Evolutionary conservation across 2,888 invertebrate genomes (phyloP).

Genomic region (Lutraria lutraria): DNA sequence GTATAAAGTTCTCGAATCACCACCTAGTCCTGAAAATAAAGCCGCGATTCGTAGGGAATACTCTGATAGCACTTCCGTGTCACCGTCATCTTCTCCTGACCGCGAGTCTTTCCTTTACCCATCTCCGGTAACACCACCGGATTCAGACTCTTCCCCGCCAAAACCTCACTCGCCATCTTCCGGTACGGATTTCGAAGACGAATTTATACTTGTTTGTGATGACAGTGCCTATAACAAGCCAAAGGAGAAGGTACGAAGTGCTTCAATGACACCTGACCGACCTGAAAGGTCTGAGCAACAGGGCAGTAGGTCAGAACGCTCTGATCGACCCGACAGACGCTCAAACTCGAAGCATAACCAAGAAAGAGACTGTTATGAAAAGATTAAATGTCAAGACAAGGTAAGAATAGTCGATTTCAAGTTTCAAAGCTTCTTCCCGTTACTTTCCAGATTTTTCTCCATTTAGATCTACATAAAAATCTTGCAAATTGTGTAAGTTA

Average conservation of each 20-base stretch:
- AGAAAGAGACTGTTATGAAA: conserved; percentile 23
- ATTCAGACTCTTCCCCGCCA: conserved; percentile 84
- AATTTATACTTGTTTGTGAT: conserved; percentile 61
- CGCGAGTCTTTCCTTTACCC: conserved; percentile 83
- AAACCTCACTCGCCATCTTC: conserved; percentile 85
- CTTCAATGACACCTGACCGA: neutral
- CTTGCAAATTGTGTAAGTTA: too few species aligned
- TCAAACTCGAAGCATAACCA: conserved; percentile 28
- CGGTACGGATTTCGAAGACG: conserved; percentile 79
- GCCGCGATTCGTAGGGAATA: conserved; percentile 80
- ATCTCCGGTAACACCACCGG: conserved; percentile 84
- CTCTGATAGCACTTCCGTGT: conserved; percentile 82
- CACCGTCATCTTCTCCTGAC: conserved; percentile 82
- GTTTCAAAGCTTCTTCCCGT: neutral
- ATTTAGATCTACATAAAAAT: too few species aligned
- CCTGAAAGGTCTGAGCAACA: neutral
- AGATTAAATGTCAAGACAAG: conserved; percentile 29
- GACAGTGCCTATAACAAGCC: conserved; percentile 43
- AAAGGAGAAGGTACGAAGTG: conserved; percentile 30
- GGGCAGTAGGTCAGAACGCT: neutral
- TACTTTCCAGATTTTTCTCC: too few species aligned
- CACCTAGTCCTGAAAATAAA: conserved; percentile 83
- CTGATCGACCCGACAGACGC: conserved; percentile 26
- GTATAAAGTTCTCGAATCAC: conserved; percentile 84
- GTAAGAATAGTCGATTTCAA: neutral